Conservation (phyloP, 2,888 invertebrate species). For the Malthinus seriepunctatus region DNA sequence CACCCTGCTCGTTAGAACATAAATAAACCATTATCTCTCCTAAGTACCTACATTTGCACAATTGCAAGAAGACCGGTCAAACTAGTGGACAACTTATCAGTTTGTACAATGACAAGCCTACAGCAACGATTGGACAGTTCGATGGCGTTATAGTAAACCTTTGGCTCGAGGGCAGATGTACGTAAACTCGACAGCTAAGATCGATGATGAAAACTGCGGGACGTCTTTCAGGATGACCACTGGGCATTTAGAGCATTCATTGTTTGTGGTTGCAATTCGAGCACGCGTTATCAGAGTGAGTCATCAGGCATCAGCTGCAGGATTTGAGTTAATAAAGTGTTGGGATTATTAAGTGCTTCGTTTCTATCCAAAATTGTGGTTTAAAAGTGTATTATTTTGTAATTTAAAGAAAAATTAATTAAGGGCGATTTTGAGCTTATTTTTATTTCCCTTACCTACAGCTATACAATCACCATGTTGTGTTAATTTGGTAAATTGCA, state of each 20-base stretch:
- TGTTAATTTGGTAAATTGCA: too few relatives aligned
- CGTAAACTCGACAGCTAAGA: slow-evolving; percentile 42
- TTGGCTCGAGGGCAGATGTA: slow-evolving; percentile 27
- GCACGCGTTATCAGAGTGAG: slow-evolving; percentile 49
- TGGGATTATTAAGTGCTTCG: slow-evolving; percentile 23
- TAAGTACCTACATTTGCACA: slow-evolving; percentile 37
- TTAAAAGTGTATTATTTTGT: too few relatives aligned
- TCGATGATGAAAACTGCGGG: slow-evolving; percentile 51
- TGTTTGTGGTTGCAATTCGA: slow-evolving; percentile 43
- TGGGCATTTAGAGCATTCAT: slow-evolving; percentile 46
- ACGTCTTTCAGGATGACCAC: slow-evolving; percentile 52
- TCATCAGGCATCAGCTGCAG: slow-evolving; percentile 51
- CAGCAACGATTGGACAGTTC: slow-evolving; percentile 25
- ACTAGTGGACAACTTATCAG: slow-evolving; percentile 38
- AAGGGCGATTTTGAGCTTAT: too few relatives aligned
- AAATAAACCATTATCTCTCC: slow-evolving; percentile 36
- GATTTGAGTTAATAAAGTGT: slow-evolving; percentile 39
- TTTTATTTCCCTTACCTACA: too few relatives aligned
- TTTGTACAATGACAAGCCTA: slow-evolving; percentile 32
- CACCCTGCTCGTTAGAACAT: slow-evolving; percentile 36
- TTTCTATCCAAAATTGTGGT: slow-evolving; percentile 1
- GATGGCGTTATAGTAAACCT: slow-evolving; percentile 15
- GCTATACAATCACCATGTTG: too few relatives aligned
- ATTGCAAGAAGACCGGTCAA: slow-evolving; percentile 37
- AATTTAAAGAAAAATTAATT: too few relatives aligned